Evolutionary conservation across 2,888 invertebrate species (phyloP), one percentile per base, ranked within the genome.

Genomic region (Cheilosia urbana): DNA sequence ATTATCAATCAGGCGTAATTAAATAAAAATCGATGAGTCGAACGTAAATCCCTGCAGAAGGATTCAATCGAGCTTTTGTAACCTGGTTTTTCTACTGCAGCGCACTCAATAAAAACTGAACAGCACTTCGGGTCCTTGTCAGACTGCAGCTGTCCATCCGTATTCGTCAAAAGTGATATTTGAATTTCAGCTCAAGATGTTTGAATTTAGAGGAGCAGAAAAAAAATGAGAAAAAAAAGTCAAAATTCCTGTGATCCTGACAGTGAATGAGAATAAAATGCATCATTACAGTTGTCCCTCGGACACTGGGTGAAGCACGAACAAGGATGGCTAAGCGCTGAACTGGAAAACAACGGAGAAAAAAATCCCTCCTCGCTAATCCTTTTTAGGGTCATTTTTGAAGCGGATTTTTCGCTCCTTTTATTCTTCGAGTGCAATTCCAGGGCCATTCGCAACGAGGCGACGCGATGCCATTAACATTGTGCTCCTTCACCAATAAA

Each of bases 151-250:
- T 45, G 45, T 63, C 42, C 17, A n/a, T 47, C 62, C n/a, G 4
- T 47, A 71, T 58, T 60, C 49, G 58, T 60, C 58, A 69, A 47
- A 27, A 63, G 4, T 65, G 49, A 37, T 65, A 9, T 60, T 51
- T 13, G 45, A 60, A 27, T 51, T 71, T 60, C 1, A 49, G 27
- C 24, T 60, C 17, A 51, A 60, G 37, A 27, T 71, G 19, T 15
- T 37, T 27, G 30, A 30, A 1, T n/a, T 24, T 7, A 47, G 17
- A 30, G 19, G 9, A n/a, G 24, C 1, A 13, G 4, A 27, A 24
- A 4, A 17, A 17, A 2, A 2, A 3, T 2, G n/a, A n/a, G n/a
- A 30, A 15, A 34, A 6, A 51, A 65, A 34, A 2, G 5, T 11
- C 1, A 27, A 3, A 19, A 34, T 60, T 24, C 27, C 17, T 49